A percentile compares a stretch with the other conserved stretches of the same genome.
Conservation (phyloP, 2,113 vertebrate species). For the Columba livia region DNA sequence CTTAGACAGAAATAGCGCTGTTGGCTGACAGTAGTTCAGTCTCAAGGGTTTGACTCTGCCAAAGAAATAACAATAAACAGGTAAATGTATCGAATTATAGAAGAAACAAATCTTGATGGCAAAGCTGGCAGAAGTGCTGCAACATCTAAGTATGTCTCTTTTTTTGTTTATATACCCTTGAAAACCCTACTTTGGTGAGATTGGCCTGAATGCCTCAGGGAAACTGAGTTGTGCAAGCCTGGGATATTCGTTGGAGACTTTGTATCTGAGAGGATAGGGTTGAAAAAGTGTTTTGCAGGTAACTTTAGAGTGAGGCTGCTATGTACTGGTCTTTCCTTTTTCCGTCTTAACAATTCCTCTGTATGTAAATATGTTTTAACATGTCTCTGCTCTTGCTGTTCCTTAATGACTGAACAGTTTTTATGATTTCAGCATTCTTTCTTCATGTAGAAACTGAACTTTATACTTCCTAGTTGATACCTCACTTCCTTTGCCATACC, state of each 20-base stretch:
- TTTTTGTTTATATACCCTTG: neutral
- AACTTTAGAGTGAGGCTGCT: neutral
- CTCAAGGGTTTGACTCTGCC: neutral
- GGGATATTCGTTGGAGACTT: neutral
- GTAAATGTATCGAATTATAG: neutral
- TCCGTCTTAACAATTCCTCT: neutral
- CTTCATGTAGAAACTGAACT: neutral
- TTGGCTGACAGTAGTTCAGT: neutral
- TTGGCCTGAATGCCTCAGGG: neutral
- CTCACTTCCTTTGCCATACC: neutral
- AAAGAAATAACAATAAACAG: fast-evolving
- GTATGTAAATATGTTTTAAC: neutral
- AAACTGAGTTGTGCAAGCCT: neutral
- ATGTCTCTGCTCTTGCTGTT: neutral
- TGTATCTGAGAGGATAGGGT: neutral
- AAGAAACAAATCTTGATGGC: neutral
- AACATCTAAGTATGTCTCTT: neutral
- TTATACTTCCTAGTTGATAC: neutral
- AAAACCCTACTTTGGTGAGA: neutral
- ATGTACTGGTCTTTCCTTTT: neutral
- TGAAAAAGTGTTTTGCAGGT: neutral
- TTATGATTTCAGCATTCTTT: neutral
- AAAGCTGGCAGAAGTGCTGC: neutral
- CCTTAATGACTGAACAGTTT: neutral
- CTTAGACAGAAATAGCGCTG: neutral